Conservation (phyloP, 92 coral and sea anemone species). For the Nematostella vectensis region DNA sequence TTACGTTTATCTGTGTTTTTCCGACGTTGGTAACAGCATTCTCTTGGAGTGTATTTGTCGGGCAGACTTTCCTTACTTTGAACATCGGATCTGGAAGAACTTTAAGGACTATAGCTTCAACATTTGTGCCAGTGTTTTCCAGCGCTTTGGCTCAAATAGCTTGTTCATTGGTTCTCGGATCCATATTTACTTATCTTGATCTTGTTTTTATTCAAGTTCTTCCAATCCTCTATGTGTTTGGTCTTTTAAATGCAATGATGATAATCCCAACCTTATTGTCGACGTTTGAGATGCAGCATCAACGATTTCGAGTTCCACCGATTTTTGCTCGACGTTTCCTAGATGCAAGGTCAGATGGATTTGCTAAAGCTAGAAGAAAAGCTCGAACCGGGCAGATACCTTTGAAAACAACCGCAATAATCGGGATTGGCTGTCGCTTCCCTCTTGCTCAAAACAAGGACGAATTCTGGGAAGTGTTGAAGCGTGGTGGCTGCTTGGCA, state of each 20-base stretch:
- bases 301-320: no score
- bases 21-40: conserved; percentile 10
- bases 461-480: conserved; percentile 58
- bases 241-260: not conserved
- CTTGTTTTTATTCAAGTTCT: conserved; percentile 6
- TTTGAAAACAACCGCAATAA: not conserved
- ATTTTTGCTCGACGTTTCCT: no score
- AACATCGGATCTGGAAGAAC: not conserved
- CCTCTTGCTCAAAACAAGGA: conserved; percentile 50
- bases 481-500: conserved; percentile 31
- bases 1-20: conserved; percentile 9
- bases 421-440: conserved; percentile 64
- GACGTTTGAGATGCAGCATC: not conserved
- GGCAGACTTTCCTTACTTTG: conserved; percentile 8
- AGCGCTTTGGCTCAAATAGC: not conserved
- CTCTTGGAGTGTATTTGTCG: conserved; percentile 9
- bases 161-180: conserved; percentile 23
- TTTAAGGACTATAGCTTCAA: conserved; percentile 1
- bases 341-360: no score
- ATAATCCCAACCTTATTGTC: not conserved
- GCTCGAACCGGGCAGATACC: not conserved
- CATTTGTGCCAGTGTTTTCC: conserved; percentile 2
- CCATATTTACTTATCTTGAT: conserved; percentile 10
- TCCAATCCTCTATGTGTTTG: not conserved
- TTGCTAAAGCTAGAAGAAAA: no score